These are phyloP conservation scores for Ciconia boyciana DNA, from an alignment of 2,113 vertebrate species.

Conservation along the genomic window DNA sequence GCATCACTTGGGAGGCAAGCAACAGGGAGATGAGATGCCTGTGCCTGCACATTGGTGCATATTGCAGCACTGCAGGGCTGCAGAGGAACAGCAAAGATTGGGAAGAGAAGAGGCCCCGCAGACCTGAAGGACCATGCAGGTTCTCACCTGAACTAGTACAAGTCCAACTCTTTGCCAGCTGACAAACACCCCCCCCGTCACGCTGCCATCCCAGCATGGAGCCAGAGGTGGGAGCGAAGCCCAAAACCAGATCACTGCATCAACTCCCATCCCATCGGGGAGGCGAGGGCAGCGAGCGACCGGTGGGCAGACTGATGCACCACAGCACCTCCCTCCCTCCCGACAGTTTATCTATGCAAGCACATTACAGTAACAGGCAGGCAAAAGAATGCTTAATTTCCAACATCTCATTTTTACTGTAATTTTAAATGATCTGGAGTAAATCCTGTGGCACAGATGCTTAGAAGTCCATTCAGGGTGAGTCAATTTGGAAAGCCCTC, in stretches of 20 bases:
- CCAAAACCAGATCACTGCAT: not conserved
- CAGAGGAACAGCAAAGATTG: not conserved
- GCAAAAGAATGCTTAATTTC: not conserved
- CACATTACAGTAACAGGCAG: not conserved
- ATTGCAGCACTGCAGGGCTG: not conserved
- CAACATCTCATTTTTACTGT: not conserved
- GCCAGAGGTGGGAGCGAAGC: not conserved
- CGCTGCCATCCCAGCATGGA: accelerated
- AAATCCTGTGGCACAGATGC: not conserved
- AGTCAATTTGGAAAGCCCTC: not conserved
- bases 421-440: not conserved
- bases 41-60: not conserved
- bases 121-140: not conserved
- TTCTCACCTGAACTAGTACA: not conserved
- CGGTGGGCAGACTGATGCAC: not conserved
- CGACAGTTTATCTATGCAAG: not conserved
- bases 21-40: not conserved
- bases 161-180: not conserved
- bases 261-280: not conserved
- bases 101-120: not conserved
- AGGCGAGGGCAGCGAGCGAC: not conserved
- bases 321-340: not conserved
- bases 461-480: not conserved
- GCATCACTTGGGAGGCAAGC: not conserved
- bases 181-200: not conserved